A percentile compares a stretch with the other conserved stretches of the same genome.
These are phyloP conservation scores for Zaprionus vittiger DNA, from an alignment of 1,140 invertebrate species.

Conservation along the genomic window DNA sequence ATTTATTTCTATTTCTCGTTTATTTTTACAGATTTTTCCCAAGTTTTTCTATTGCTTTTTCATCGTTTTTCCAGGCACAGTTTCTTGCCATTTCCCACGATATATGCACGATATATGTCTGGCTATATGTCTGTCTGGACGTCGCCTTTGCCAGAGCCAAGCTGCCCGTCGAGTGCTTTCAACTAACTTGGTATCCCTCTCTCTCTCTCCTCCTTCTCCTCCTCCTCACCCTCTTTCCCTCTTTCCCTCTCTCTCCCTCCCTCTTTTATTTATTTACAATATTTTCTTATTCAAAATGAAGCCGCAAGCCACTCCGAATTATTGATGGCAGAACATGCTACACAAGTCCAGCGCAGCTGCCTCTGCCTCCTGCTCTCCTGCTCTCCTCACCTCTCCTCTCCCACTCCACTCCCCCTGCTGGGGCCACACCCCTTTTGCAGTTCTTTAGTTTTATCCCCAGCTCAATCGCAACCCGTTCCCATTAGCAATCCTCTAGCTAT, in stretches of 20 bases:
- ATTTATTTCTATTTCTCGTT: slow-evolving; percentile 52
- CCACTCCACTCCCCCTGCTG: not conserved
- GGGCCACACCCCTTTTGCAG: not conserved
- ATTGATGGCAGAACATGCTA: slow-evolving; percentile 67
- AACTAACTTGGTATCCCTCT: not conserved
- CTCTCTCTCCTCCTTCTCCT: not conserved
- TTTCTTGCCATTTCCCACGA: slow-evolving; percentile 13
- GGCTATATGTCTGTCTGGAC: slow-evolving; percentile 39
- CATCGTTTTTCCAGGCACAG: slow-evolving; percentile 22
- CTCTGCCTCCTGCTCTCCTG: not conserved
- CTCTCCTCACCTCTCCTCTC: not conserved
- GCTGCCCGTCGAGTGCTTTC: slow-evolving; percentile 11
- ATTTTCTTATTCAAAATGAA: slow-evolving; percentile 82
- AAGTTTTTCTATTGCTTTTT: not conserved
- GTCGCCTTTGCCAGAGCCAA: slow-evolving; percentile 39
- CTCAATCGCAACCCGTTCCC: slow-evolving; percentile 11
- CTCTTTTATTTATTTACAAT: slow-evolving; percentile 81
- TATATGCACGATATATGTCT: slow-evolving; percentile 1
- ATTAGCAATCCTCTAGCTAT: slow-evolving; percentile 19
- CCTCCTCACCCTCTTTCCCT: slow-evolving; percentile 14
- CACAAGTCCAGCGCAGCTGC: slow-evolving; percentile 26
- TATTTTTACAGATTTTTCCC: not conserved
- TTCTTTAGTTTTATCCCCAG: not conserved
- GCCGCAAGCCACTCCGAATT: slow-evolving; percentile 73
- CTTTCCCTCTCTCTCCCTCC: slow-evolving; percentile 12